Evolutionary conservation across 2,888 invertebrate species (phyloP), one percentile per base, ranked within the genome.

Genomic region (Eupsilia transversa): DNA sequence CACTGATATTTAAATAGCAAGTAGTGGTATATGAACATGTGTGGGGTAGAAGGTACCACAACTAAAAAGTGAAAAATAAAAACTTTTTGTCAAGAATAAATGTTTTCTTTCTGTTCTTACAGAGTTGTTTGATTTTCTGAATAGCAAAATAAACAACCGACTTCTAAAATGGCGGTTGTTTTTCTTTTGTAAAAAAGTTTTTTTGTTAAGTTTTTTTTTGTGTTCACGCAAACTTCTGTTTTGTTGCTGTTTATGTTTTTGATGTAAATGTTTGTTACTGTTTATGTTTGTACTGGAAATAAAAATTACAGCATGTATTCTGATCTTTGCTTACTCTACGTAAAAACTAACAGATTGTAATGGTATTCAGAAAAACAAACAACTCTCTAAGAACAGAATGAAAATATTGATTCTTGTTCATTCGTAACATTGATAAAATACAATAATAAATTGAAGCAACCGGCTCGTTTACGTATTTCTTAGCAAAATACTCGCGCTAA

Each of bases 401-500:
- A 79, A 49, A 71, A 71, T 70, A 30, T 61, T 38, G 56, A n/a
- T 61, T 46, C 38, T 79, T n/a, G 30, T 56, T 70, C 33, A 59
- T 56, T 49, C 33, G 49, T 27, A 49, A 43, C 38, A 41, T 63
- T 79, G 33, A 49, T 38, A 54, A 14, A 69, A 60, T 46, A 71
- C 33, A 71, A 46, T 12, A 68, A 70, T 61, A 79, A 71, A 79
- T 46, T 54, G 43, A 79, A 46, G 79, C 38, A 41, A 10, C 60
- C 12, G 20, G 14, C 12, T 35, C 9, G 61, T 46, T 61, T 23
- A 41, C 9, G 17, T 66, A 30, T 66, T 74, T 77, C 23, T 49
- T 23, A 49, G 33, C 10, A 17, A 56, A 75, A 46, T 7, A 23
- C 56, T 56, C 7, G 10, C 23, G 17, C 3, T 49, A 49, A 59